These are phyloP conservation scores for Lucilia cuprina DNA, from an alignment of 1,140 invertebrate genomes.

Conservation along the genomic window DNA sequence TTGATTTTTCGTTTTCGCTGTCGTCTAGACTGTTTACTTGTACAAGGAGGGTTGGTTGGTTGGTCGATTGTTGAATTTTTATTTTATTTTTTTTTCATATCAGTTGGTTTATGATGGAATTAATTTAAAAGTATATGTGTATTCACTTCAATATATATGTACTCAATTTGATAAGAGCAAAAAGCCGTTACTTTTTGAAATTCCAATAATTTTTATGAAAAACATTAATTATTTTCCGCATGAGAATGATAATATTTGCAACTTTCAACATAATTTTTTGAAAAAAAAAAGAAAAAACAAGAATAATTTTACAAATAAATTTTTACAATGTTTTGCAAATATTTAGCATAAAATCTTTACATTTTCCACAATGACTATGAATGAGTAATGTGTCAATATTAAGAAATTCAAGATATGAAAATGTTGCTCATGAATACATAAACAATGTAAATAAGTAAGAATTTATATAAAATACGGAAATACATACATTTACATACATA, in stretches of 20 bases:
- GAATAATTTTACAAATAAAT: too few species aligned
- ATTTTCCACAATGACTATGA: not conserved
- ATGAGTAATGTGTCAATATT: not conserved
- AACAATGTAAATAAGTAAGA: not conserved
- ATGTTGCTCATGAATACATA: not conserved
- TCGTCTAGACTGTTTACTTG: not conserved
- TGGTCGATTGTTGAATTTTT: not conserved
- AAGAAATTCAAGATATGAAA: not conserved
- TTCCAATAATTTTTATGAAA: not conserved
- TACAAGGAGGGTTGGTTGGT: not conserved
- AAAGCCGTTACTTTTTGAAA: not conserved
- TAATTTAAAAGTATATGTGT: not conserved
- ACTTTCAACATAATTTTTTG: too few species aligned
- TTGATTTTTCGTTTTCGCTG: conserved; percentile 1
- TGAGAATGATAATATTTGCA: not conserved
- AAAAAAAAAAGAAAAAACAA: too few species aligned
- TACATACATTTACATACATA: not conserved
- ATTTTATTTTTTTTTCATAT: not conserved
- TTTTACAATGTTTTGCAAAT: too few species aligned
- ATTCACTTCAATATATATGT: not conserved
- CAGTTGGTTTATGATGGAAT: not conserved
- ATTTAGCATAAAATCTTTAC: not conserved
- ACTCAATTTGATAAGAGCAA: not conserved
- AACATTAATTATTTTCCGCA: not conserved
- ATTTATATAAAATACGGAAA: not conserved